Evolutionary conservation across 2,113 vertebrate genomes (phyloP), one percentile per base, ranked within the genome.

Genomic region (Xenopus borealis): DNA sequence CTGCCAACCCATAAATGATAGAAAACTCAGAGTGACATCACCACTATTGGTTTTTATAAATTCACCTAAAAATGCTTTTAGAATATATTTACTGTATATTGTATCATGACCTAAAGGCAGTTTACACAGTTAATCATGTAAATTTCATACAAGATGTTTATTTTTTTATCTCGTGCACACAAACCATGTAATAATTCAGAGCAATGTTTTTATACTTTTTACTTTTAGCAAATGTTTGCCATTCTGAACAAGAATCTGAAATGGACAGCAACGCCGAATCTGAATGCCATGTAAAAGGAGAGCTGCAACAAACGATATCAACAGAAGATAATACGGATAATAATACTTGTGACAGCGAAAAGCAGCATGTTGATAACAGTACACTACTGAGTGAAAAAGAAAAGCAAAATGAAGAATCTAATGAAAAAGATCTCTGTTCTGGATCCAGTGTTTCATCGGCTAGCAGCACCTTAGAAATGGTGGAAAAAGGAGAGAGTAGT

Each of bases 371-470:
- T 7, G 94, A 98, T 80, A 95, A 95, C 72, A 84, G 85, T 74
- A 85, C 86, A 53, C 83, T 92, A 76, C 89, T 98, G 83, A 98
- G 97, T 69, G 97, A 98, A 86, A 99, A 99, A 80, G 97, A 99
- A 85, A 93, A 94, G 80, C 94, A 97, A 87, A 98, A 97, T 59
- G 96, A 97, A 86, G 96, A 97, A 81, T 90, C 98, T 88, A 98
- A 99, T 23, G 97, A 99, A 84, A 96, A 98, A 80, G 97, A 99
- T 88, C 98, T 96, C 91, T 99, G 97, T 82, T 99, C 96, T 0
- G 95, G 96, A 52, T 99, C 97, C 86, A 98, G 97, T 89, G 94
- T 98, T 90, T 99, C 97, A 0, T 99, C 97, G 64, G 93, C 95
- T 75, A 98, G 95, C 85, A 98, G 96, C 92, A 99, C 96, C 47